A percentile compares a stretch with the other conserved stretches of the same genome.
phyloP scores from a whole-genome alignment of 2,113 vertebrate genomes.

The Terrapene triunguis region DNA sequence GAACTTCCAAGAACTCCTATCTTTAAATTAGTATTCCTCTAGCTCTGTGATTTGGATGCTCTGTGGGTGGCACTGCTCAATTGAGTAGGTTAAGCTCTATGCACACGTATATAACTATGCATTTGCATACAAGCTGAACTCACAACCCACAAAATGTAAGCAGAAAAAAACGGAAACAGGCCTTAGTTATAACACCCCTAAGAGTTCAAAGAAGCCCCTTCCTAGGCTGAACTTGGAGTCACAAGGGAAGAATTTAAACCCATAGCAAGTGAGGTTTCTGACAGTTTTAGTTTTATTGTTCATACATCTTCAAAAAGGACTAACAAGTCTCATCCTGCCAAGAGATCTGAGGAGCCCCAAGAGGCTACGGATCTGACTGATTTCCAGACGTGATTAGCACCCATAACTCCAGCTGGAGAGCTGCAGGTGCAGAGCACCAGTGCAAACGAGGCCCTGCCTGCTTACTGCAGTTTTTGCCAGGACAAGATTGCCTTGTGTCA shows the following conservation, averaged over 20 bases:
- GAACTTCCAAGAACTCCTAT: neutral
- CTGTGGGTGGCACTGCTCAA: neutral
- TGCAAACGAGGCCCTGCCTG: rapidly evolving
- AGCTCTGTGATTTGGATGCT: neutral
- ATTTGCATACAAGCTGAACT: neutral
- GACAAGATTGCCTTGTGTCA: neutral
- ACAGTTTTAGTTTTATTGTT: neutral
- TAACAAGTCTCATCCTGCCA: neutral
- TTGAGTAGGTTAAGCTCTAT: neutral
- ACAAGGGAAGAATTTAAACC: neutral
- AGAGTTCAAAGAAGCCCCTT: rapidly evolving
- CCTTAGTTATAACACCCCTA: neutral
- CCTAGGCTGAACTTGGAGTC: neutral
- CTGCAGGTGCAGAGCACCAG: neutral
- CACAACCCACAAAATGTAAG: neutral
- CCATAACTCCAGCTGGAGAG: neutral
- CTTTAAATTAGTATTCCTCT: neutral
- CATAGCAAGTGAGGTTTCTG: neutral
- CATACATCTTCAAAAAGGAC: neutral
- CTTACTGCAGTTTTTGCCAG: neutral
- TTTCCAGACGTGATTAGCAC: neutral
- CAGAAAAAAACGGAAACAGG: neutral
- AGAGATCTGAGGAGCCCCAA: neutral
- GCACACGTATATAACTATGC: rapidly evolving
- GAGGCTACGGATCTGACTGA: neutral